A percentile compares a stretch with the other conserved stretches of the same genome.
These are phyloP conservation scores for Pseudorhombus dupliciocellatus DNA, from an alignment of 2,113 vertebrate species.

Conservation along the genomic window DNA sequence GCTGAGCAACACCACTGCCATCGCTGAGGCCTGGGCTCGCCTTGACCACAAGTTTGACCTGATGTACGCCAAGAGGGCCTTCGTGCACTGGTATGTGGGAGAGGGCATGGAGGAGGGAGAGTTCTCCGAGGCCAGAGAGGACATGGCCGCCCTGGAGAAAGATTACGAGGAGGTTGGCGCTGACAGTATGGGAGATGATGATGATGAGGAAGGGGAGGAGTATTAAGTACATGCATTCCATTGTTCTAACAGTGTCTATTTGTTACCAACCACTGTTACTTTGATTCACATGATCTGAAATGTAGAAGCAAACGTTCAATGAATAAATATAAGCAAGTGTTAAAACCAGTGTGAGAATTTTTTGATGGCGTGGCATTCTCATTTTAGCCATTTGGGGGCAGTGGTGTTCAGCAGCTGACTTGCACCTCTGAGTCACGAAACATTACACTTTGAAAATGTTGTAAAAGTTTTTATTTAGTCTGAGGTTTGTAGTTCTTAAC, in stretches of 20 bases:
- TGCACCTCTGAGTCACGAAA: background rate
- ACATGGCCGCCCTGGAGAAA: constrained; percentile 83
- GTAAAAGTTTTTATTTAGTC: constrained; percentile 62
- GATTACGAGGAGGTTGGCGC: constrained; percentile 78
- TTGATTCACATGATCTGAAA: too few species aligned
- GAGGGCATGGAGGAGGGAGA: constrained; percentile 88
- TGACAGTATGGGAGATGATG: too few species aligned
- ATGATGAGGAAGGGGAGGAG: too few species aligned
- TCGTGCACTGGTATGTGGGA: constrained; percentile 87
- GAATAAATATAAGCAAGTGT: too few species aligned
- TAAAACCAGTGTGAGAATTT: too few species aligned
- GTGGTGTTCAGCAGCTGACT: constrained; percentile 20
- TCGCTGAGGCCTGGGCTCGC: constrained; percentile 86
- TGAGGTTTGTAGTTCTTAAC: constrained; percentile 19
- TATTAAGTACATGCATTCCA: too few species aligned
- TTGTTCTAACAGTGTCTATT: too few species aligned
- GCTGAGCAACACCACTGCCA: constrained; percentile 86
- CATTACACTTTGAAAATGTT: constrained; percentile 21
- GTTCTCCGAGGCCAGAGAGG: constrained; percentile 86
- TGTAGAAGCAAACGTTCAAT: too few species aligned
- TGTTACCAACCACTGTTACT: too few species aligned
- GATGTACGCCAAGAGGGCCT: constrained; percentile 85
- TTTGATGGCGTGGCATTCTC: background rate
- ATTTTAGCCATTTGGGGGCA: constrained; percentile 45
- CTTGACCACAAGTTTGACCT: constrained; percentile 87